Conservation (phyloP, 2,113 vertebrate species). For the Antigone vipio region DNA sequence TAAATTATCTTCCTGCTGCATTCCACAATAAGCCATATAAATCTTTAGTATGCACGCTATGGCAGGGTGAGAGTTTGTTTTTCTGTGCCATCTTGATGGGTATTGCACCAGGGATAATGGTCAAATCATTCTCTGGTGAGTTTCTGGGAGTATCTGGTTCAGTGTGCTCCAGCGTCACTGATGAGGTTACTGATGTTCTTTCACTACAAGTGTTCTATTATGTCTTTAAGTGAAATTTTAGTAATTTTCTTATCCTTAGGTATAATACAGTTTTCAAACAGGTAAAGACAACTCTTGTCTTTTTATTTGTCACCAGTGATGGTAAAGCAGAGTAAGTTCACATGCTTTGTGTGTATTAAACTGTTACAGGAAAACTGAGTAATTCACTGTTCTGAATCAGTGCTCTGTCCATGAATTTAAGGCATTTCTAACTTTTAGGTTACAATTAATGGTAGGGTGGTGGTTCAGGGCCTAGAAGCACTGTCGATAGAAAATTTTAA, state of each 20-base stretch:
- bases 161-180: neutral
- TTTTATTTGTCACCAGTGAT: neutral
- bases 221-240: neutral
- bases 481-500: neutral
- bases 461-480: neutral
- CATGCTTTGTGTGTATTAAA: neutral
- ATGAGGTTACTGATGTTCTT: neutral
- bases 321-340: neutral
- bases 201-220: neutral
- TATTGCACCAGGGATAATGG: neutral
- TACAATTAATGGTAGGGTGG: neutral
- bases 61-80: neutral
- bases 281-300: neutral
- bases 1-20: neutral
- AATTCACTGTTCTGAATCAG: neutral
- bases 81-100: neutral
- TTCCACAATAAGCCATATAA: neutral
- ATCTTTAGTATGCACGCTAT: neutral
- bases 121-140: rapidly evolving
- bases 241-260: neutral
- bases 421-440: neutral
- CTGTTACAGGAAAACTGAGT: neutral
- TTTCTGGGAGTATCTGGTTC: neutral
- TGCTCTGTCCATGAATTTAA: neutral
- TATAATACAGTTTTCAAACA: neutral